Percentiles rank a stretch among this genome's conserved stretches.
Conservation (phyloP, 2,797 vertebrate species). For the Phoxinus dragarum region DNA sequence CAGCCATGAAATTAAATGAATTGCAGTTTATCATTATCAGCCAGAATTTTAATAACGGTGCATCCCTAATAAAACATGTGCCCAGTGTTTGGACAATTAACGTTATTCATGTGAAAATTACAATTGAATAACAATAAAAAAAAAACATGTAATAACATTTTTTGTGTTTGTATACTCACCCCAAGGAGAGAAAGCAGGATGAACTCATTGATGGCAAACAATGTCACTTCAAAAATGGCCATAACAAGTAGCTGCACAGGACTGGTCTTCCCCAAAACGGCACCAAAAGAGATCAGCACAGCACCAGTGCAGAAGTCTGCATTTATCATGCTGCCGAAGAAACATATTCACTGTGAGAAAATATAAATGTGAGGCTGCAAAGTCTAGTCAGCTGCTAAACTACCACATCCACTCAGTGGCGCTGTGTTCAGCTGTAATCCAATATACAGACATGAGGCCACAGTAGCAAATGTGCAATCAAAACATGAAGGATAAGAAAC, state of each 20-base stretch:
- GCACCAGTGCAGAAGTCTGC: conserved; percentile 89
- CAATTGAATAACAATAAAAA: background rate
- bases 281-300: conserved; percentile 87
- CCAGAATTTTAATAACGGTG: background rate
- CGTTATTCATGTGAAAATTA: background rate
- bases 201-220: conserved; percentile 86
- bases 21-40: background rate
- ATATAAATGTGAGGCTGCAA: background rate
- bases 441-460: background rate
- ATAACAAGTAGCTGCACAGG: conserved; percentile 87
- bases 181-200: conserved; percentile 80
- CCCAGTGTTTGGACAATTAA: background rate
- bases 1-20: background rate
- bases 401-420: conserved; percentile 9
- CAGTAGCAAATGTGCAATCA: background rate
- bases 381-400: background rate
- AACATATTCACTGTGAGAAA: background rate
- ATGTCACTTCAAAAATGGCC: conserved; percentile 85
- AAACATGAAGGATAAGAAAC: background rate
- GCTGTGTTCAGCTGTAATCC: conserved; percentile 10
- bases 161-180: conserved; percentile 74
- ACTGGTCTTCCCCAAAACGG: conserved; percentile 87
- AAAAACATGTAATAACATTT: background rate
- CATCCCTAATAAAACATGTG: background rate
- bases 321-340: conserved; percentile 84